A percentile compares a stretch with the other conserved stretches of the same genome.
These are phyloP conservation scores for Megamerina dolium DNA, from an alignment of 2,888 invertebrate genomes.

Conservation along the genomic window DNA sequence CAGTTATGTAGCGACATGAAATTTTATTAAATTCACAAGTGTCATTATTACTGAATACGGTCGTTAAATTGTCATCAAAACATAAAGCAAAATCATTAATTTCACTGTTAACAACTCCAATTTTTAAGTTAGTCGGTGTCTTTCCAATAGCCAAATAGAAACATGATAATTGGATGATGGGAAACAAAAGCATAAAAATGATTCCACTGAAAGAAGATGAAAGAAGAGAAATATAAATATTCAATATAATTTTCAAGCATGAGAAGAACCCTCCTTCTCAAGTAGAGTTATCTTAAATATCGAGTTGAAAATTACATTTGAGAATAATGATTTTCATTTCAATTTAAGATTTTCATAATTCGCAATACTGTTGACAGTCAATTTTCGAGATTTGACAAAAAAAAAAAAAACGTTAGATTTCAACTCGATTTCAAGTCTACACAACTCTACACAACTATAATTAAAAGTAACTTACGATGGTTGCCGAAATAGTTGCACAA, in stretches of 20 bases:
- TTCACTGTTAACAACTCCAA: slow-evolving; percentile 80
- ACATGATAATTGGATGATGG: slow-evolving; percentile 69
- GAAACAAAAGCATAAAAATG: slow-evolving; percentile 74
- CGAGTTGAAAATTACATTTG: not conserved
- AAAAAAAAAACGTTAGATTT: too few species aligned
- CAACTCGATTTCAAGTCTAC: too few species aligned
- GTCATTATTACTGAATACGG: slow-evolving; percentile 44
- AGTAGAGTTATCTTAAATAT: too few species aligned
- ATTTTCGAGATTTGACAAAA: too few species aligned
- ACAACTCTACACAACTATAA: too few species aligned
- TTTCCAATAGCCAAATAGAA: slow-evolving; percentile 78
- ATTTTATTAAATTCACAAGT: slow-evolving; percentile 54
- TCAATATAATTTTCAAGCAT: too few species aligned
- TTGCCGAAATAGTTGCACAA: slow-evolving; percentile 64
- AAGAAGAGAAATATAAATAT: not conserved
- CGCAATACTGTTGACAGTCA: too few species aligned
- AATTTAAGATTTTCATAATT: too few species aligned
- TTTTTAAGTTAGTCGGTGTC: slow-evolving; percentile 63
- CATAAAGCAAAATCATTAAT: slow-evolving; percentile 50
- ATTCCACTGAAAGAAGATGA: slow-evolving; percentile 60
- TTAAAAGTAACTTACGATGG: slow-evolving; percentile 57
- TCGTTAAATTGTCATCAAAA: slow-evolving; percentile 43
- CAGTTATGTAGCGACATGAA: slow-evolving; percentile 59
- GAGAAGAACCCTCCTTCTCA: too few species aligned
- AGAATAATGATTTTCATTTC: too few species aligned